Percentiles rank a stretch among this genome's conserved stretches.
These are phyloP conservation scores for Thymallus thymallus DNA, from an alignment of 2,113 vertebrate genomes.

Conservation along the genomic window DNA sequence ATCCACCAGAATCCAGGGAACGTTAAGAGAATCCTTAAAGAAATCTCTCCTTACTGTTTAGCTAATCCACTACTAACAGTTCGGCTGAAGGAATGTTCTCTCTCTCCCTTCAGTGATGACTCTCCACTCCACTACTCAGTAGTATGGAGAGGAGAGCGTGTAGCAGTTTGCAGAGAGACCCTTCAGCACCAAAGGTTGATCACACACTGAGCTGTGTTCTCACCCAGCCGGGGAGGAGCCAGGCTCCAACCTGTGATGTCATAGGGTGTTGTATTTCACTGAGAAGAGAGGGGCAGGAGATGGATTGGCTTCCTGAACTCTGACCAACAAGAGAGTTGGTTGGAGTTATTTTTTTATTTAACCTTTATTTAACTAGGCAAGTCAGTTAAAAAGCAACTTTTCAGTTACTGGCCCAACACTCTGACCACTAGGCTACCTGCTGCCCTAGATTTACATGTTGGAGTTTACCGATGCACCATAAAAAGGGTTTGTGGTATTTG, in stretches of 20 bases:
- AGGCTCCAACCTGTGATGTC: conserved; percentile 70
- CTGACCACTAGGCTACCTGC: too few relatives aligned
- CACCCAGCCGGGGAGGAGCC: conserved; percentile 60
- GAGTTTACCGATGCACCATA: conserved; percentile 41
- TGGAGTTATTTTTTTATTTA: too few relatives aligned
- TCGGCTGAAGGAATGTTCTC: conserved; percentile 43
- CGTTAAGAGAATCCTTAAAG: background rate
- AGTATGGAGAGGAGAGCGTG: conserved; percentile 4
- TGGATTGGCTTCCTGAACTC: conserved; percentile 53
- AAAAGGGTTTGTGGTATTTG: background rate
- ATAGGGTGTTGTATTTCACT: conserved; percentile 68
- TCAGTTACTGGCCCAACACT: too few relatives aligned
- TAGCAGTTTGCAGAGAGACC: conserved; percentile 54
- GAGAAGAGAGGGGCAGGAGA: conserved; percentile 43
- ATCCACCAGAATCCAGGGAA: background rate
- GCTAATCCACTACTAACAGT: conserved; percentile 58
- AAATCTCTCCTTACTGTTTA: conserved; percentile 24
- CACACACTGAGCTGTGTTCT: conserved; percentile 64
- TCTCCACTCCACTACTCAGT: conserved; percentile 51
- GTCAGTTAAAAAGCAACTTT: too few relatives aligned
- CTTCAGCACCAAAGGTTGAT: conserved; percentile 68
- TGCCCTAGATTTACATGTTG: background rate
- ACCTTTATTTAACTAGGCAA: too few relatives aligned
- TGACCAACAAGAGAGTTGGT: conserved; percentile 52
- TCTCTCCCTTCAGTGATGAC: conserved; percentile 32